Conservation (phyloP, 2,888 invertebrate species). For the Cryptus armator region DNA sequence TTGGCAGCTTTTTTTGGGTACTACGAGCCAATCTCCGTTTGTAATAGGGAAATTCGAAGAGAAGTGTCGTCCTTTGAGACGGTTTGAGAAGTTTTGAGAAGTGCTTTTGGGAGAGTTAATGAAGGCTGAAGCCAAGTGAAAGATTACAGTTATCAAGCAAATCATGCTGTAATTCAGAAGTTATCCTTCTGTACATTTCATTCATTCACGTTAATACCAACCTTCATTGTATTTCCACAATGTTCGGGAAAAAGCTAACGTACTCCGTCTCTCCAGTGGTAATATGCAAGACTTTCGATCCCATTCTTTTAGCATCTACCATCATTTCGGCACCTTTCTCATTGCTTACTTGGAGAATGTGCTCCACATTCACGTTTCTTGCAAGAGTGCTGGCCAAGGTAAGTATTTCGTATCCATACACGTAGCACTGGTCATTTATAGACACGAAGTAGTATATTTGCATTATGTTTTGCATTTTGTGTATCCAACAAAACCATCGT, state of each 20-base stretch:
- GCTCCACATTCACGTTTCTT: conserved; percentile 1
- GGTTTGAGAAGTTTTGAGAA: neutral
- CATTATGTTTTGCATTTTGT: conserved; percentile 14
- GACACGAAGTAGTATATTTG: conserved; percentile 18
- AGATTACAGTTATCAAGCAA: neutral
- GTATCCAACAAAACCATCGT: conserved; percentile 13
- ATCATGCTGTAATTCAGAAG: neutral
- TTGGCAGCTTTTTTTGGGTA: no score
- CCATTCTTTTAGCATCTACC: neutral
- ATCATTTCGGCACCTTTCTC: conserved; percentile 14
- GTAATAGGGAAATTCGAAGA: neutral
- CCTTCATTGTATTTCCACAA: conserved; percentile 13
- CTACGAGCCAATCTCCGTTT: no score
- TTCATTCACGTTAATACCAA: neutral
- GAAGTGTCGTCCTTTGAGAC: conserved; percentile 1
- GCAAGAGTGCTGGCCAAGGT: neutral
- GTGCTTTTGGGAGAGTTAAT: neutral
- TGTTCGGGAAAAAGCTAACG: conserved; percentile 12
- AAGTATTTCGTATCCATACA: neutral
- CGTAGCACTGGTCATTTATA: conserved; percentile 20
- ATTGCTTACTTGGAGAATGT: conserved; percentile 7
- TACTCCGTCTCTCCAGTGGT: conserved; percentile 21
- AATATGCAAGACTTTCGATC: conserved; percentile 13
- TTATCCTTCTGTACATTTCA: neutral
- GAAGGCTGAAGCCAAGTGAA: neutral